Evolutionary conservation across 2,888 invertebrate genomes (phyloP).

Genomic region (Thumatha senex): DNA sequence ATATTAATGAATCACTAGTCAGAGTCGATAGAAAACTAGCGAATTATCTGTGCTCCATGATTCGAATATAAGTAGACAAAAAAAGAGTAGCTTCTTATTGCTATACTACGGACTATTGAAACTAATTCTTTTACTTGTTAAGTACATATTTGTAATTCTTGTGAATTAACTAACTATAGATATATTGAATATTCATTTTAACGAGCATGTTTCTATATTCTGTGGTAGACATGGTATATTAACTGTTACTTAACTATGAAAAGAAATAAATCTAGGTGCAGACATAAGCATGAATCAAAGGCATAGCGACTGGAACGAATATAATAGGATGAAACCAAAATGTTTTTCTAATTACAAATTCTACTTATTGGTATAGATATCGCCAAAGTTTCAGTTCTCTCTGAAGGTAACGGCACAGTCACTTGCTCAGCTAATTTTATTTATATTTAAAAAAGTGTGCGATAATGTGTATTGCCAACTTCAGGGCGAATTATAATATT

Average conservation of each 20-base stretch:
- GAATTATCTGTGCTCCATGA: not conserved
- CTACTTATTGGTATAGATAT: no score
- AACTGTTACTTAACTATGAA: slow-evolving; percentile 36
- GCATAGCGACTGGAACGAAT: not conserved
- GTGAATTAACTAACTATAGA: slow-evolving; percentile 45
- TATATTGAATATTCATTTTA: slow-evolving; percentile 31
- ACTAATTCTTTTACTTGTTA: slow-evolving; percentile 64
- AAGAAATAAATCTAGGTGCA: slow-evolving; percentile 31
- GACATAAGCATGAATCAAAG: slow-evolving; percentile 13
- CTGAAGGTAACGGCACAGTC: no score
- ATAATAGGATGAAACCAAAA: not conserved
- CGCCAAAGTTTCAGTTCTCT: no score
- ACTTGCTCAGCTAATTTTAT: no score
- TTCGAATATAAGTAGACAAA: slow-evolving; percentile 35
- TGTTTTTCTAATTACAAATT: no score
- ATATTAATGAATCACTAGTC: no score
- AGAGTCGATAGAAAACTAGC: no score
- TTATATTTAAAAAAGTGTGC: no score
- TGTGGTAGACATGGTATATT: slow-evolving; percentile 30
- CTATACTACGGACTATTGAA: slow-evolving; percentile 64
- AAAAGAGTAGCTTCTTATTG: slow-evolving; percentile 47
- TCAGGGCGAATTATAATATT: no score
- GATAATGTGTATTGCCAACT: no score
- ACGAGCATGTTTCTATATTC: slow-evolving; percentile 32
- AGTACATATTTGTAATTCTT: slow-evolving; percentile 64